Base-by-base conservation (phyloP, 2,797 vertebrate genomes). In the Buceros bicornis region DNA sequence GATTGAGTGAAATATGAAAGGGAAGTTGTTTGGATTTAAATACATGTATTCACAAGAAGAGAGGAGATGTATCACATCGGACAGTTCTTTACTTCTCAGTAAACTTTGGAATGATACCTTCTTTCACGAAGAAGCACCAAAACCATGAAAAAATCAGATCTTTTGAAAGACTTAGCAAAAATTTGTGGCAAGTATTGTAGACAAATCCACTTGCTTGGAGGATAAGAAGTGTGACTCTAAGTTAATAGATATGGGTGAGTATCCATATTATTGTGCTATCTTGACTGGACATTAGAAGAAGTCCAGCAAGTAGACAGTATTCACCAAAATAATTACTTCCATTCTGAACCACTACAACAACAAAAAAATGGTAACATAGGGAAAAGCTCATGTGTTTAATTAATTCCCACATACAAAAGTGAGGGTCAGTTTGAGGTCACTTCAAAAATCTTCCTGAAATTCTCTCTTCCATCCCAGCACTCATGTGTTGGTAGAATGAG, bases 341-440 rank as follows among this genome's bases (percentile, higher is more conserved):
- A 84, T 5, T 54, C 24, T 54, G 15, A 17, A 2, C 4, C 35
- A 22, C 33, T 33, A 33, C 26, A 28, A 25, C 8, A 17, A 20
- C 10, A 4, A 11, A 12, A 13, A 18, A 14, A 16, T 5, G 10
- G 1, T 45, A 3, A 60, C 1, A 0, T n/a, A 15, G 13, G 29
- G 33, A 45, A 83, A 78, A 78, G 10, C 2, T 10, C 8, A 16
- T 22, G 13, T 42, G 5, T 43, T 66, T 42, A 62, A 71, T n/a
- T 67, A 62, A 53, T 67, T 93, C 42, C 45, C 40, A 53, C 8
- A 42, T 29, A 40, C 4, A 29, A 71, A 90, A 74, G 28, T n/a
- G 60, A 82, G 76, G 16, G 16, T 31, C 71, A 80, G 3, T 57
- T 82, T 87, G 35, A 73, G 4, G 28, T 8, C 7, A 58, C 21